A percentile compares a stretch with the other conserved stretches of the same genome.
Conservation (phyloP, 2,888 invertebrate genomes). For the Eristalinus aeneus region DNA sequence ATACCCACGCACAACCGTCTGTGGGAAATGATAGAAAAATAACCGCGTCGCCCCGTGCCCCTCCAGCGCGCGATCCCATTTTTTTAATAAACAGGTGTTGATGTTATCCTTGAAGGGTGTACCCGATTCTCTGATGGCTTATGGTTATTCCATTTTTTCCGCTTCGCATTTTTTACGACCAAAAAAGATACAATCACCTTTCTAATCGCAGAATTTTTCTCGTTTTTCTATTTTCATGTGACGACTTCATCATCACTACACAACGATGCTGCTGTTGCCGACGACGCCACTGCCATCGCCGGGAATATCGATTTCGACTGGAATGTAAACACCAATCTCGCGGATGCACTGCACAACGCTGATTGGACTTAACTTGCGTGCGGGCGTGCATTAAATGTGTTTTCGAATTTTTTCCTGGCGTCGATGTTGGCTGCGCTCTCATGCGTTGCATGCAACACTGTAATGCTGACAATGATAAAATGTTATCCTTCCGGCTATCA, state of each 20-base stretch:
- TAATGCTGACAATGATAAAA: conserved; percentile 42
- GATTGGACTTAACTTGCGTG: conserved; percentile 21
- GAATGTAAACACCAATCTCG: conserved; percentile 22
- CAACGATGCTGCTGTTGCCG: conserved; percentile 10
- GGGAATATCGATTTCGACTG: conserved; percentile 30
- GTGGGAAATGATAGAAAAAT: conserved; percentile 3
- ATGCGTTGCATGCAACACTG: neutral
- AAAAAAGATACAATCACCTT: neutral
- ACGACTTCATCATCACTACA: conserved; percentile 3
- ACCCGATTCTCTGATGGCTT: conserved; percentile 26
- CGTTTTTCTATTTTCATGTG: conserved; percentile 47
- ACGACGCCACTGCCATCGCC: neutral
- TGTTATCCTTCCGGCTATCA: conserved; percentile 29
- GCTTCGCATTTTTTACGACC: neutral
- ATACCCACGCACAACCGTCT: neutral
- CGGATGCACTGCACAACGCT: conserved; percentile 27
- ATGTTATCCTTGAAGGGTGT: conserved; percentile 42
- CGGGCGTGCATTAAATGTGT: neutral
- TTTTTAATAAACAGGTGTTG: conserved; percentile 67
- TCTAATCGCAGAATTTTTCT: conserved; percentile 43
- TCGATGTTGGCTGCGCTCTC: neutral
- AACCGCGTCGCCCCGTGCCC: neutral
- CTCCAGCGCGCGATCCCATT: conserved; percentile 14
- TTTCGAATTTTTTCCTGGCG: neutral
- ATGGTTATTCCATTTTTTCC: conserved; percentile 1